phyloP scores from a whole-genome alignment of 30 jellyfish, hydroid and myxozoan genomes.

The Pseudorhiza aurosa region DNA sequence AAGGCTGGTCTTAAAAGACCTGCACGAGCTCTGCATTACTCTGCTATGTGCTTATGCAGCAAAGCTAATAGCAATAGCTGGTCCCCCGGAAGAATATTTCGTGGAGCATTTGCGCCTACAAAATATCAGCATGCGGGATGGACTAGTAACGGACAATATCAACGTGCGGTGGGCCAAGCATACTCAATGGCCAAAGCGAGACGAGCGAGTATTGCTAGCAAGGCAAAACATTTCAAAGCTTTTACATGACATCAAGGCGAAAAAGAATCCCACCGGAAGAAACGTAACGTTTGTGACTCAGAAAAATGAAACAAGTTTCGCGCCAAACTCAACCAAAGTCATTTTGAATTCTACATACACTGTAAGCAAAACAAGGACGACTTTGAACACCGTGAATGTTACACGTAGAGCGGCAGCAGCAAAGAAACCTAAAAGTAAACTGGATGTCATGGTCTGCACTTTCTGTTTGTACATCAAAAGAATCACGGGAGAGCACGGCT shows the following conservation, averaged over 20 bases:
- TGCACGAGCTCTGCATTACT: conserved; percentile 43
- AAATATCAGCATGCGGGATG: conserved; percentile 80
- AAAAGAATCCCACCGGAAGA: not conserved
- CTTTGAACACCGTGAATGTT: not conserved
- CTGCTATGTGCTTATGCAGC: conserved; percentile 88
- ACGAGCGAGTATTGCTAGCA: conserved; percentile 64
- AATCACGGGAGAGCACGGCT: conserved; percentile 81
- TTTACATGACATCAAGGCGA: too few relatives aligned
- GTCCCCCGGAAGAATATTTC: conserved; percentile 67
- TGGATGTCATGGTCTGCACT: conserved; percentile 75
- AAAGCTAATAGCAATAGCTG: conserved; percentile 51
- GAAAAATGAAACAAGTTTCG: not conserved
- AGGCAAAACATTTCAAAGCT: not conserved
- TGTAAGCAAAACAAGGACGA: not conserved
- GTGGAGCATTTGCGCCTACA: conserved; percentile 92
- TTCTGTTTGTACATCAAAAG: conserved; percentile 74
- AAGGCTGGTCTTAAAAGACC: not conserved
- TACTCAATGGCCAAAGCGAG: conserved; percentile 64
- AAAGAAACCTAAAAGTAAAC: conserved; percentile 47
- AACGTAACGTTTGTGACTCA: not conserved
- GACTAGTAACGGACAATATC: conserved; percentile 77
- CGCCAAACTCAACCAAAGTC: not conserved
- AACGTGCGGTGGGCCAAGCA: conserved; percentile 93
- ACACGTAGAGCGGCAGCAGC: not conserved
- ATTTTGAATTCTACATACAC: not conserved